Evolutionary conservation across 2,113 vertebrate genomes (phyloP), one percentile per base, ranked within the genome.

Genomic region (Calcarius ornatus): DNA sequence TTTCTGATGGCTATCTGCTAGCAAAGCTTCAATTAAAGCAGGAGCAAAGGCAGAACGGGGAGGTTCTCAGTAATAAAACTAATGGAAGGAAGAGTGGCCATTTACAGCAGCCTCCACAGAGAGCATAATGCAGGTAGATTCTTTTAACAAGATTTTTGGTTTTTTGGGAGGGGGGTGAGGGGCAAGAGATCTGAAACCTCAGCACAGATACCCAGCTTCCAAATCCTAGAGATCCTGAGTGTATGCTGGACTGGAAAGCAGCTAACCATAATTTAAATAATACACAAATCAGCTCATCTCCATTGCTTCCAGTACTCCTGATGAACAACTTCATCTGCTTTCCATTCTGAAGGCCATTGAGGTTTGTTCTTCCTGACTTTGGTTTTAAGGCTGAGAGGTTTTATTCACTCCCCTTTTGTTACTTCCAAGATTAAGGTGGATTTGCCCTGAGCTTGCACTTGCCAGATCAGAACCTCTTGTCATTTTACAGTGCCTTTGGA

Each of bases 1-100:
- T 71, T 88, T 86, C 85, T 57, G 92, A 94, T 88, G 90, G 90
- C 85, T 95, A 93, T 95, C 92, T 90, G 79, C 68, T 40, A 93
- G 82, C 92, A 81, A 42, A 81, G 82, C 88, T 86, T 81, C 73
- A 75, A 86, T 91, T 92, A 90, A 90, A 92, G 81, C 92, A 83
- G 89, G 75, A 91, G 88, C 37, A 6, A 50, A 95, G 43, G 85
- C 85, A 95, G 90, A 88, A 77, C 66, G 31, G 90, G 87, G 85
- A 86, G 37, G 75, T 77, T 95, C 81, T 85, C 56, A 27, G 85
- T 57, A 93, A 95, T 88, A 90, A 94, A 92, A 84, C 47, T 68
- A 86, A 94, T 69, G 68, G 88, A 51, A 92, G 69, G 71, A 73
- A 86, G 79, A 95, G 75, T 15, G 69, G 56, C 56, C 80, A 56